Conservation (phyloP, 2,888 invertebrate species). For the Drosophila helvetica region DNA sequence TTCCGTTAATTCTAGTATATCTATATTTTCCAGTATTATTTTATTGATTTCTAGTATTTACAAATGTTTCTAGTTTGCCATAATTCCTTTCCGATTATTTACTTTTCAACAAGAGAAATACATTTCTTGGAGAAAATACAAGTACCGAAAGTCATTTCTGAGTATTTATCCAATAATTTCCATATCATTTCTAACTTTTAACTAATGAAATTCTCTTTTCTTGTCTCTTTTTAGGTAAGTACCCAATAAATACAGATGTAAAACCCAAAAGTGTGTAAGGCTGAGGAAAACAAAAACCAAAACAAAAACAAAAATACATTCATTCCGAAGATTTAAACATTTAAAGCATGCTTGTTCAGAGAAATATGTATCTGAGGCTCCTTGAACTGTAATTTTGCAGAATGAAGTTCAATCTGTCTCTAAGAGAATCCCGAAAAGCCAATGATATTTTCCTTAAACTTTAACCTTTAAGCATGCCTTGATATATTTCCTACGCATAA, state of each 20-base stretch:
- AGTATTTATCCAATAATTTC: neutral
- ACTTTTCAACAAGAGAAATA: too few species aligned
- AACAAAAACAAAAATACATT: too few species aligned
- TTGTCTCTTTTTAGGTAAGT: slow-evolving; percentile 39
- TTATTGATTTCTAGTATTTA: neutral
- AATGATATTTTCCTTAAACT: too few species aligned
- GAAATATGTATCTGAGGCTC: neutral
- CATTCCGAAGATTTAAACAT: neutral
- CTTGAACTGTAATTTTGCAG: neutral
- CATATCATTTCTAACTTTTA: neutral
- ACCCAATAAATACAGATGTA: neutral
- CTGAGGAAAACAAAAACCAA: too few species aligned
- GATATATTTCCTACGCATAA: neutral
- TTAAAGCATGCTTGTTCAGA: neutral
- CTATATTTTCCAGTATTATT: too few species aligned
- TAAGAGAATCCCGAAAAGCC: neutral
- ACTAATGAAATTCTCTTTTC: slow-evolving; percentile 1
- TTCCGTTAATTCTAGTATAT: too few species aligned
- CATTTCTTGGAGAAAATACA: too few species aligned
- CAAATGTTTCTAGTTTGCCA: too few species aligned
- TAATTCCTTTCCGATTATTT: too few species aligned
- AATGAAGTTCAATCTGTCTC: neutral
- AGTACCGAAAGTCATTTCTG: too few species aligned
- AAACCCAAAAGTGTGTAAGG: neutral
- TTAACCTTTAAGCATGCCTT: neutral